Evolutionary conservation across 2,797 vertebrate species (phyloP).

Genomic region (Sciaenops ocellatus): DNA sequence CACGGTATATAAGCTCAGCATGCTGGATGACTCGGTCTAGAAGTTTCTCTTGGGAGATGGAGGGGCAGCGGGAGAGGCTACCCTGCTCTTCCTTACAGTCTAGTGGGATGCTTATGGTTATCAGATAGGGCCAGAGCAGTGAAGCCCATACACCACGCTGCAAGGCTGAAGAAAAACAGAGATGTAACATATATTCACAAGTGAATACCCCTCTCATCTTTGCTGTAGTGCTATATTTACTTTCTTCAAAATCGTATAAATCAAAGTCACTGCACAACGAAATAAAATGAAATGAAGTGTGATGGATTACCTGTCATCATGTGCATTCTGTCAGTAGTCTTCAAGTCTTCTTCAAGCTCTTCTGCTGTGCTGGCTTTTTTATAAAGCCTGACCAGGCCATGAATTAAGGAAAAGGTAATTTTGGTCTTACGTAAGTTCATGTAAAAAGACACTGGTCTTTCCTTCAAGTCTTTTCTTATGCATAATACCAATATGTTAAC

Average conservation of each 20-base stretch:
- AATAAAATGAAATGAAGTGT: not conserved
- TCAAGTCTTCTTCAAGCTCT: constrained; percentile 23
- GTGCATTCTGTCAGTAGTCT: constrained; percentile 64
- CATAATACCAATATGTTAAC: constrained; percentile 47
- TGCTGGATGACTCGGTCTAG: constrained; percentile 86
- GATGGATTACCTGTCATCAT: constrained; percentile 68
- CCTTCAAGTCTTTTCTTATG: constrained; percentile 47
- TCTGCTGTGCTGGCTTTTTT: constrained; percentile 49
- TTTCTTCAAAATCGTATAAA: not conserved
- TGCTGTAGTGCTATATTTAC: not conserved
- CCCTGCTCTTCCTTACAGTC: constrained; percentile 79
- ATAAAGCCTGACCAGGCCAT: constrained; percentile 68
- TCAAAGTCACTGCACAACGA: not conserved
- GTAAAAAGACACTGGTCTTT: constrained; percentile 60
- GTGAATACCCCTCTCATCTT: not conserved
- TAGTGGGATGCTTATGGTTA: constrained; percentile 64
- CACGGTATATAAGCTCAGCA: constrained; percentile 84
- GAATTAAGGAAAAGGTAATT: constrained; percentile 66
- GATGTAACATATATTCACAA: not conserved
- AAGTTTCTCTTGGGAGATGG: constrained; percentile 86
- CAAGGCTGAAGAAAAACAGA: constrained; percentile 63
- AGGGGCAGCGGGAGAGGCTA: constrained; percentile 68
- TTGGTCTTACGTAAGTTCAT: constrained; percentile 55
- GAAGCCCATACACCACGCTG: constrained; percentile 60
- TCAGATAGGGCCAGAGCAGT: constrained; percentile 67